phyloP scores from a whole-genome alignment of 2,888 invertebrate genomes.

The Orthonychiurus folsomi region DNA sequence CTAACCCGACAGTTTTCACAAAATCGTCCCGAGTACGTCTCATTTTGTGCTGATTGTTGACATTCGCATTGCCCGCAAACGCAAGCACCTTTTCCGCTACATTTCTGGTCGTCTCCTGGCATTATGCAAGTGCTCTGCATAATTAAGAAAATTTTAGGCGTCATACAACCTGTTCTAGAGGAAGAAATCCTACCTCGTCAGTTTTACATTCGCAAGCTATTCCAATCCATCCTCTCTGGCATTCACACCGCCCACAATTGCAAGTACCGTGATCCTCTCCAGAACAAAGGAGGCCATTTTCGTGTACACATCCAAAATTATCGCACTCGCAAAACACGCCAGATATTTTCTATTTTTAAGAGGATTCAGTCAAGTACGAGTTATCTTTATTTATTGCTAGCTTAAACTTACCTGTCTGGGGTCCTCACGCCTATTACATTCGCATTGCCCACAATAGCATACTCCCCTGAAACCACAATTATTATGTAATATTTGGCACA shows the following conservation, averaged over 20 bases:
- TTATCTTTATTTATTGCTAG: neutral
- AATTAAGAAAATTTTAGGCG: neutral
- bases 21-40: conserved; percentile 17
- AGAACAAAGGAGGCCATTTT: conserved; percentile 11
- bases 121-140: neutral
- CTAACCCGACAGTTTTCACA: conserved; percentile 10
- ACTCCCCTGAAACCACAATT: neutral
- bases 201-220: conserved; percentile 14
- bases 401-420: conserved; percentile 4
- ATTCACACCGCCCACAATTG: conserved; percentile 26
- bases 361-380: too few species aligned
- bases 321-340: conserved; percentile 15
- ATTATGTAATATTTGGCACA: neutral
- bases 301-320: neutral
- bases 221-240: conserved; percentile 16
- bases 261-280: conserved; percentile 14
- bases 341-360: neutral
- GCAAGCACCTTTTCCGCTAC: conserved; percentile 6
- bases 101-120: neutral
- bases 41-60: neutral
- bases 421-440: conserved; percentile 9
- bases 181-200: neutral
- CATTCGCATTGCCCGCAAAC: conserved; percentile 17
- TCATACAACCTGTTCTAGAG: too few species aligned
- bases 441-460: conserved; percentile 16